Evolutionary conservation across 2,113 vertebrate genomes (phyloP).

Genomic region (Coregonus clupeaformis): DNA sequence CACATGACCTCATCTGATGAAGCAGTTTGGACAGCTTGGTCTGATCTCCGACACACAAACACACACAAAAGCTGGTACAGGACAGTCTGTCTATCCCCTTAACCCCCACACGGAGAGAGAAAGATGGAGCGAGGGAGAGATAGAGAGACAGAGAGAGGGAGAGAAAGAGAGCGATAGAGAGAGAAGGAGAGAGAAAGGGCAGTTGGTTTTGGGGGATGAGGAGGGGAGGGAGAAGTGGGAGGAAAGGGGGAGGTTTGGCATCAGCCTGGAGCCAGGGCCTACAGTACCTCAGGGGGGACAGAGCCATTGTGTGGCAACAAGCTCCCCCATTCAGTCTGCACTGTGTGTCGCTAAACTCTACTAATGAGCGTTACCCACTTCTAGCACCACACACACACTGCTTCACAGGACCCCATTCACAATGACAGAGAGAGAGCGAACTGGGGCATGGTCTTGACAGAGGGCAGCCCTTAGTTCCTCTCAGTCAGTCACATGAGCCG

Average conservation of each 20-base stretch:
- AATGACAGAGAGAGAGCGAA: background rate
- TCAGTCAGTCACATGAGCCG: conserved; percentile 1
- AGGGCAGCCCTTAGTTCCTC: too few species aligned
- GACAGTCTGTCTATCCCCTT: conserved; percentile 53
- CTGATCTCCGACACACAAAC: conserved; percentile 27
- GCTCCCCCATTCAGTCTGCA: conserved; percentile 42
- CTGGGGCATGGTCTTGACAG: too few species aligned
- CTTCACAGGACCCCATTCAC: conserved; percentile 23
- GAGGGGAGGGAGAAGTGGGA: conserved; percentile 14
- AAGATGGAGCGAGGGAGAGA: conserved; percentile 4
- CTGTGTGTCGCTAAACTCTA: conserved; percentile 28
- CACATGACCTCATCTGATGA: too few species aligned
- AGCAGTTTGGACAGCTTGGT: too few species aligned
- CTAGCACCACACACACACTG: conserved; percentile 6
- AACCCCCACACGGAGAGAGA: conserved; percentile 26
- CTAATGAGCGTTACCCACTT: conserved; percentile 35
- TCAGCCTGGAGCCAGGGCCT: conserved; percentile 7
- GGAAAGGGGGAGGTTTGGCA: conserved; percentile 22
- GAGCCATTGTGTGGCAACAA: conserved; percentile 46
- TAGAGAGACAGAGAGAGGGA: background rate
- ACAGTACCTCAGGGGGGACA: conserved; percentile 12
- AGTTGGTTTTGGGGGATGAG: conserved; percentile 7
- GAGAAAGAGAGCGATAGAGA: background rate
- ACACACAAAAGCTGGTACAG: conserved; percentile 23
- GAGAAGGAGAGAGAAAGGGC: background rate